Evolutionary conservation across 2,888 invertebrate genomes (phyloP).

Genomic region (Epinotia ramella): DNA sequence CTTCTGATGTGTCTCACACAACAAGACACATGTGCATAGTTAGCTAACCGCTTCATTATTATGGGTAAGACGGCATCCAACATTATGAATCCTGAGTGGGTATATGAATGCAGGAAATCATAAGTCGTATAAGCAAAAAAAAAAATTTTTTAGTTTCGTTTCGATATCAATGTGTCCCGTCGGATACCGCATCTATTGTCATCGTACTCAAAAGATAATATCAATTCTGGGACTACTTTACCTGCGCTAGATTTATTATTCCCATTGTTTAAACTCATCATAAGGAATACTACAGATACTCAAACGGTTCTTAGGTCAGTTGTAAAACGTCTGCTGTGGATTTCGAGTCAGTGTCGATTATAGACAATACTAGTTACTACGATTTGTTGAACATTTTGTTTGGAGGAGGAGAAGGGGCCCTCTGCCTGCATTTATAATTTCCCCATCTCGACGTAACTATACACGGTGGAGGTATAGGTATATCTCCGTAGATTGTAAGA

Average conservation of each 20-base stretch:
- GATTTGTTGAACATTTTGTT: no score
- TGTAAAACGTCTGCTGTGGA: background rate
- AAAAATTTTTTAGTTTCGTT: background rate
- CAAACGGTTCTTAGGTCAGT: background rate
- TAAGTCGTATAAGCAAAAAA: slow-evolving; percentile 15
- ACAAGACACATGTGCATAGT: no score
- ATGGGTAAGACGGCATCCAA: slow-evolving; percentile 7
- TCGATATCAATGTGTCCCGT: background rate
- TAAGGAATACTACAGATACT: no score
- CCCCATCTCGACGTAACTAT: background rate
- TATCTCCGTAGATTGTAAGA: background rate
- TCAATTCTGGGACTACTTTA: slow-evolving; percentile 23
- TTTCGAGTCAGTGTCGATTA: background rate
- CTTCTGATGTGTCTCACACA: no score
- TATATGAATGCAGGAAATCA: slow-evolving; percentile 19
- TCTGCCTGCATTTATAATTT: background rate
- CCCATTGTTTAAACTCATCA: slow-evolving; percentile 5
- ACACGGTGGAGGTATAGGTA: background rate
- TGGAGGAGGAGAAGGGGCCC: no score
- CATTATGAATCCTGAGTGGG: slow-evolving; percentile 12
- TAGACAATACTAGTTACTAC: background rate
- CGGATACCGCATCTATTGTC: slow-evolving; percentile 20
- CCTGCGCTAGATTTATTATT: slow-evolving; percentile 32
- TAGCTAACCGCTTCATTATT: slow-evolving; percentile 15
- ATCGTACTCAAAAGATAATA: slow-evolving; percentile 29